These are phyloP conservation scores for Onychostruthus taczanowskii DNA, from an alignment of 2,113 vertebrate species.

Conservation along the genomic window DNA sequence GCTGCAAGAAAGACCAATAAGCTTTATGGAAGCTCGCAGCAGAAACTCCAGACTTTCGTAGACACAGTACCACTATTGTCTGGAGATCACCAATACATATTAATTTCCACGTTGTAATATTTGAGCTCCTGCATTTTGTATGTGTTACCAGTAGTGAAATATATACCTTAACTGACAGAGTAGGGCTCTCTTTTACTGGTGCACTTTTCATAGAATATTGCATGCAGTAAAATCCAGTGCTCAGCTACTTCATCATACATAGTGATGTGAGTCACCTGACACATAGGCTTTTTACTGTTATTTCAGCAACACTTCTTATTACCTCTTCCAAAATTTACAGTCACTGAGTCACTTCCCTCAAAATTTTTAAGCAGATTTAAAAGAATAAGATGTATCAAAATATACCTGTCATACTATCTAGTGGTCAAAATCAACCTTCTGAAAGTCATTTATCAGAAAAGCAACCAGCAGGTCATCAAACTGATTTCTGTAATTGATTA, in stretches of 20 bases:
- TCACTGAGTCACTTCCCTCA: neutral
- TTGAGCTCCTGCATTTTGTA: conserved; percentile 13
- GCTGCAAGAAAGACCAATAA: conserved; percentile 33
- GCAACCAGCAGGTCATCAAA: neutral
- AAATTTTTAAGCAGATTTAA: neutral
- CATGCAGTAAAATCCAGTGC: conserved; percentile 27
- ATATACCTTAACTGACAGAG: neutral
- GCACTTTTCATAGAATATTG: conserved; percentile 18
- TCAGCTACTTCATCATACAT: conserved; percentile 15
- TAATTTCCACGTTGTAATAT: conserved; percentile 27
- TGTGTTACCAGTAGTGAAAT: conserved; percentile 17
- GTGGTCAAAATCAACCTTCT: neutral
- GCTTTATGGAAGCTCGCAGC: conserved; percentile 47
- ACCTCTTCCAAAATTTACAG: neutral
- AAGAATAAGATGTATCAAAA: neutral
- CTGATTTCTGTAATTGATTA: conserved; percentile 6
- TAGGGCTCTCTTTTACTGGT: conserved; percentile 10
- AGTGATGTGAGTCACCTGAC: neutral
- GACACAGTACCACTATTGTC: conserved; percentile 46
- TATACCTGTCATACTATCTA: neutral
- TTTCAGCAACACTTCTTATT: neutral
- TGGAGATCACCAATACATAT: conserved; percentile 1
- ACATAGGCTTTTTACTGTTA: neutral
- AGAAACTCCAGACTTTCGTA: conserved; percentile 28
- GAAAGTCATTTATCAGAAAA: neutral